Evolutionary conservation across 2,113 vertebrate genomes (phyloP), one percentile per base, ranked within the genome.

Genomic region (Enhydra lutris): DNA sequence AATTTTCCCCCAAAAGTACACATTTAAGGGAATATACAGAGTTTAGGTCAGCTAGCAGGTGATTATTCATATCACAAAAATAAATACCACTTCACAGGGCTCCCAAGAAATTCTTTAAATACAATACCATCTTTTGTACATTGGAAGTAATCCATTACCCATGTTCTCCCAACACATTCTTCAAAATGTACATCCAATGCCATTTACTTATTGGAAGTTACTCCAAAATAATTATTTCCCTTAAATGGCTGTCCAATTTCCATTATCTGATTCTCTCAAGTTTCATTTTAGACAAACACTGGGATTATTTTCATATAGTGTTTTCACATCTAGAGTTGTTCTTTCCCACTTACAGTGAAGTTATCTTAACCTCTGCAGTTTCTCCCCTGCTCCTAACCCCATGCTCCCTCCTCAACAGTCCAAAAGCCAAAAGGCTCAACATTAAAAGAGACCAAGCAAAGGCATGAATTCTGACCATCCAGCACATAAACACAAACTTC

Each of bases 141-240:
- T 89, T 78, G 80, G 59, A 73, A 96, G 50, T 67, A 79, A 91
- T 39, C 83, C 34, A 93, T 84, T 42, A 89, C 57, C 31, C 34
- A 69, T 59, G 42, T 96, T 92, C 74, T 94, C 61, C 34, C 76
- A 92, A 85, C 8, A 2, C 18, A 81, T 13, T 80, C 50, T 95
- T 83, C 24, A 65, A 81, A 85, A 81, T 17, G 17, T 29, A 69
- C 23, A 73, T 34, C 26, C 21, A 82, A 63, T 8, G 71, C 52
- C 85, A 78, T 80, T 61, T 83, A 81, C 26, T 78, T 52, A 95
- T 24, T 93, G 18, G 20, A 83, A 89, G 24, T 94, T 83, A 82
- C 12, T 91, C 50, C 80, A 93, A 42, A 97, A 91, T 89, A 94
- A 73, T 61, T 78, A 89, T 73, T 91, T 92, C 21, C 85, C n/a